Evolutionary conservation across 1,140 invertebrate genomes (phyloP), one percentile per base, ranked within the genome.

Genomic region (Hyposmocoma kahamanoa): DNA sequence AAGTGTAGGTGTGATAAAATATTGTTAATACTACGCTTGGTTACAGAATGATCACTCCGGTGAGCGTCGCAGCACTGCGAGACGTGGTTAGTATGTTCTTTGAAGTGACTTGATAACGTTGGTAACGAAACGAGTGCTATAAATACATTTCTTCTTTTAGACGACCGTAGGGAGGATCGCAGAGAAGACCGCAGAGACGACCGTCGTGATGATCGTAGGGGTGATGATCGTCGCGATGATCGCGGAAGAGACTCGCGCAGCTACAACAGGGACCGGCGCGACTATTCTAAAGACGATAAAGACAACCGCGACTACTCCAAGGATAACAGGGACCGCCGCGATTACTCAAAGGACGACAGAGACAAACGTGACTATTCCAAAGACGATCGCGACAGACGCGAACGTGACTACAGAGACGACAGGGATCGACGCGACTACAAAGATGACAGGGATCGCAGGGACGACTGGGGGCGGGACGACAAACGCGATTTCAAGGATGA

Each of bases 21-120:
- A n/a, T n/a, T n/a, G n/a, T n/a, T n/a, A n/a, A n/a, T n/a, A n/a
- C n/a, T n/a, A n/a, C n/a, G n/a, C n/a, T n/a, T 15, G 3, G 32
- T 36, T 36, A 26, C 60, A 84, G 81, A 79, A 71, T 59, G 81
- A 84, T 56, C 67, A 81, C 66, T 81, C 78, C n/a, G 75, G 69
- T 24, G 81, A 84, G 32, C 75, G 78, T 51, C 75, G 81, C 26
- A 60, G 53, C n/a, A 71, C 62, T 17, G 53, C 72, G 1, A 73
- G 79, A 65, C 72, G 78, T 26, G 79, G 82, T 81, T 49, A 62
- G 62, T 59, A 53, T 28, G 38, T 2, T n/a, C n/a, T n/a, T n/a
- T n/a, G n/a, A n/a, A n/a, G n/a, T n/a, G n/a, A n/a, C n/a, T n/a
- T n/a, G n/a, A n/a, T n/a, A n/a, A n/a, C n/a, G n/a, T n/a, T n/a